Percentiles rank a stretch among this genome's conserved stretches.
Evolutionary conservation across 2,113 vertebrate species (phyloP).

Genomic region (Microcebus tavaratra): DNA sequence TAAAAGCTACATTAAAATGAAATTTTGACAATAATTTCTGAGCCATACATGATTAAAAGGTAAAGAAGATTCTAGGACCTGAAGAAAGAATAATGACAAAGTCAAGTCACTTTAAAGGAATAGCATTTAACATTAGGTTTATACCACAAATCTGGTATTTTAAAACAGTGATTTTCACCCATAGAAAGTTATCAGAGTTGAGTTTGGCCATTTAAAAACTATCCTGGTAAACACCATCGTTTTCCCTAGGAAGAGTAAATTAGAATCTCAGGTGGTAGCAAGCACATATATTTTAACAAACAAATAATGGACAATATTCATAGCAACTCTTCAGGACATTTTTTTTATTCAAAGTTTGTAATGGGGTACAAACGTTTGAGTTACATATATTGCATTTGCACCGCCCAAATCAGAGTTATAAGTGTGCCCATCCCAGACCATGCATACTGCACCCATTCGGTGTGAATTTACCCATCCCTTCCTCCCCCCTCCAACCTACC

Average conservation of each 20-base stretch:
- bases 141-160: not conserved
- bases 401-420: too few species aligned
- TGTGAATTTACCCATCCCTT: too few species aligned
- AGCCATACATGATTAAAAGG: not conserved
- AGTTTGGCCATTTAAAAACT: not conserved
- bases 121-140: not conserved
- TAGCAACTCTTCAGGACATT: not conserved
- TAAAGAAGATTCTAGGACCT: not conserved
- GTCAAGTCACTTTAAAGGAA: not conserved
- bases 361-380: too few species aligned
- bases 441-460: too few species aligned
- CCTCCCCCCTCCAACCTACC: too few species aligned
- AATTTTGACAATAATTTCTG: conserved; percentile 1
- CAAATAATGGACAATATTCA: not conserved
- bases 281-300: not conserved
- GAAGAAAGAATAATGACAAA: not conserved
- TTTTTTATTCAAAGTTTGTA: not conserved
- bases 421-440: too few species aligned
- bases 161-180: not conserved
- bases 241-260: not conserved
- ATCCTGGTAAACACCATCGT: not conserved
- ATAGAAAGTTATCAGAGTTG: not conserved
- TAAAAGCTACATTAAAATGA: not conserved
- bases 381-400: too few species aligned
- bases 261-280: not conserved